Percentiles rank a stretch among this genome's conserved stretches.
Conservation (phyloP, 1,140 invertebrate species). For the Platyura marginata region DNA sequence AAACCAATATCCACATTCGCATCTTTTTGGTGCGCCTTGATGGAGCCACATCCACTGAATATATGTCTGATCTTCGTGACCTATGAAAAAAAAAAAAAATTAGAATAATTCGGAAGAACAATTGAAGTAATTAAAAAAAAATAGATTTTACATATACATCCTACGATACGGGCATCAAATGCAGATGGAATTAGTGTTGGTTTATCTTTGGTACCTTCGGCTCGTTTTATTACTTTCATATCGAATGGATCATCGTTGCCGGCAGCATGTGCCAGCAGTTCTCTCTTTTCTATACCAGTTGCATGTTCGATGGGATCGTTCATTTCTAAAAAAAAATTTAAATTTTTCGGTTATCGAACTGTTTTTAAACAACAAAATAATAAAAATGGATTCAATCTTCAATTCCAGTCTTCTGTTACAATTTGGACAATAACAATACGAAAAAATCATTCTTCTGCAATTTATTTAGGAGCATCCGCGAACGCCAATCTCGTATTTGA, state of each 20-base stretch:
- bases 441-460: neutral
- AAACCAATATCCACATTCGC: constrained; percentile 93
- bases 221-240: constrained; percentile 60
- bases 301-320: constrained; percentile 80
- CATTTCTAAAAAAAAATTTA: constrained; percentile 32
- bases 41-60: constrained; percentile 92
- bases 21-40: constrained; percentile 70
- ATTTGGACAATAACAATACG: neutral
- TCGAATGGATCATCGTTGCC: constrained; percentile 87
- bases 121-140: neutral
- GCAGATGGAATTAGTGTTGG: constrained; percentile 83
- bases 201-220: constrained; percentile 60
- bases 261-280: constrained; percentile 61
- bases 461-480: neutral
- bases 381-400: neutral
- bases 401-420: neutral
- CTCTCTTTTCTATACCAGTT: constrained; percentile 79
- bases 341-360: neutral
- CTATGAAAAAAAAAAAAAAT: constrained; percentile 14
- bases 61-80: constrained; percentile 71
- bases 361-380: neutral
- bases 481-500: neutral
- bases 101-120: neutral
- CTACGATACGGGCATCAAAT: constrained; percentile 75
- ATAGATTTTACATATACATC: constrained; percentile 66